Evolutionary conservation across 1,140 invertebrate species (phyloP).

Genomic region (Battus philenor): DNA sequence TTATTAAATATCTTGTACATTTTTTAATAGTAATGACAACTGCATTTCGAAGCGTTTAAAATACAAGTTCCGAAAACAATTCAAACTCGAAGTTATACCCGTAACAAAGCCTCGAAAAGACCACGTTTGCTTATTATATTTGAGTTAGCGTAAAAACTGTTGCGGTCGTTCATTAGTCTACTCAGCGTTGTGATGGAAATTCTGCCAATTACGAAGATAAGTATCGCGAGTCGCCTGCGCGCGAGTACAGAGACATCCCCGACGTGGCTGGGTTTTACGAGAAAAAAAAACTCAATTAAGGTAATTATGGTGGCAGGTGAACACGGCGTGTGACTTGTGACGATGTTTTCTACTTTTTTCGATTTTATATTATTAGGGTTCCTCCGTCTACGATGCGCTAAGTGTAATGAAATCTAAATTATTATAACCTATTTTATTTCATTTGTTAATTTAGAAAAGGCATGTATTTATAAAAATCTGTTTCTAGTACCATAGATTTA

Average conservation of each 20-base stretch:
- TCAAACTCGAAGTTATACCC: no score
- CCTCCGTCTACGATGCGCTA: no score
- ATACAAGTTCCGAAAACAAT: no score
- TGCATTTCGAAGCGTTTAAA: no score
- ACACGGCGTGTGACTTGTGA: constrained; percentile 27
- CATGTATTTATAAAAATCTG: no score
- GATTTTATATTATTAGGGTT: constrained; percentile 9
- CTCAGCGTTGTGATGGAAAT: constrained; percentile 20
- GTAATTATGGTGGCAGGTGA: constrained; percentile 41
- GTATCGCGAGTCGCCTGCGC: constrained; percentile 18
- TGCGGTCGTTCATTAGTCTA: constrained; percentile 7
- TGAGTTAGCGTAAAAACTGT: constrained; percentile 16
- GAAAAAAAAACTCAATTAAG: constrained; percentile 44
- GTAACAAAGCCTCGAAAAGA: neutral
- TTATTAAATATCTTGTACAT: no score
- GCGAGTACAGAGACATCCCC: constrained; percentile 27
- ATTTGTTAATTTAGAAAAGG: no score
- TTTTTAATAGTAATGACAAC: no score
- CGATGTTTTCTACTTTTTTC: constrained; percentile 17
- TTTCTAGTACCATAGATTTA: no score
- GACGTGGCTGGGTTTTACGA: constrained; percentile 27
- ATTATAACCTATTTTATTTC: no score
- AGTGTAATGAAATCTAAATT: no score
- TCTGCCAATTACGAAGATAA: constrained; percentile 32
- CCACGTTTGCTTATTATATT: constrained; percentile 4